Evolutionary conservation across 2,888 invertebrate species (phyloP), one percentile per base, ranked within the genome.

Genomic region (Drosophila falleni): DNA sequence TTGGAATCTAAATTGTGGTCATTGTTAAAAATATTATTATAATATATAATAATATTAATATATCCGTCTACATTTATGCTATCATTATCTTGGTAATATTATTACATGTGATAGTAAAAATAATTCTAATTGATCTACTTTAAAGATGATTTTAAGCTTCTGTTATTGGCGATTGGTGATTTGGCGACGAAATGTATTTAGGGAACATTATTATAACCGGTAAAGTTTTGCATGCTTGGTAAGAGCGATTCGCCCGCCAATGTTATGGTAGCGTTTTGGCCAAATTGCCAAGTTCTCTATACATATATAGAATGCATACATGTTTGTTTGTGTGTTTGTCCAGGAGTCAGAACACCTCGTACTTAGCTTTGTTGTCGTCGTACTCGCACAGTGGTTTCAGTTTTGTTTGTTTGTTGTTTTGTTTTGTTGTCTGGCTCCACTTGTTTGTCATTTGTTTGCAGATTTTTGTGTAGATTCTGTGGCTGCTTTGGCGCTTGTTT

Each of bases 401-500:
- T 61, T 61, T 71, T 70, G 29, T 29, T 8, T 23, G 74, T 78
- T n/a, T n/a, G n/a, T n/a, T n/a, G n/a, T n/a, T n/a, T n/a, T 89
- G 85, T 75, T 81, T 68, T 69, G 81, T 81, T 80, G 75, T 81
- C 78, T 89, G 67, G 74, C 87, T 88, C 73, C 77, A 75, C 76
- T 89, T 82, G 89, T 85, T 83, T 89, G 84, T 87, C 89, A 87
- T 90, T 87, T 87, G 86, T 78, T 89, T 84, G 87, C 90, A 90
- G 86, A 87, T 87, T 89, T 87, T 78, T 89, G 89, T 83, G 84
- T 80, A 87, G 78, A 89, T 89, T 89, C 71, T 90, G 89, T 69
- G 86, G 90, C 84, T 83, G 78, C 83, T 88, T 86, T 89, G 89
- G 64, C 77, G 87, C 72, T 74, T 82, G 76, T 88, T 85, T 89